phyloP scores from a whole-genome alignment of 2,888 invertebrate genomes.

The Nomada fabriciana region DNA sequence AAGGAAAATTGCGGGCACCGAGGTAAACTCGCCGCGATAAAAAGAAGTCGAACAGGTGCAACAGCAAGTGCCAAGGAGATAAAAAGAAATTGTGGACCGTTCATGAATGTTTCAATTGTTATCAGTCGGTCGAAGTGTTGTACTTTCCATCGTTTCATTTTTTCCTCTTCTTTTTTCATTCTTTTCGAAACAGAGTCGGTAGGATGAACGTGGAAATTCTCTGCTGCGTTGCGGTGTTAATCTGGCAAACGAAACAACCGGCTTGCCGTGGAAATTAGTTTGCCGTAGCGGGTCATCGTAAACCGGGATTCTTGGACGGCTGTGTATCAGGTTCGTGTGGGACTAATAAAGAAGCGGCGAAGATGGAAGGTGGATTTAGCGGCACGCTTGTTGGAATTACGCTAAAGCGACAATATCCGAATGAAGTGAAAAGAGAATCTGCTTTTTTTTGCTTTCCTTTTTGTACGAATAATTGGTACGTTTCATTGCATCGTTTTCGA shows the following conservation, averaged over 20 bases:
- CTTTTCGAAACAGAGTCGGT: neutral
- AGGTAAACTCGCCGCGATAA: constrained; percentile 18
- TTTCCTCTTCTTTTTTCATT: neutral
- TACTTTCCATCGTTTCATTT: neutral
- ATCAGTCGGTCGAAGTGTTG: neutral
- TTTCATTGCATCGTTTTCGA: no score
- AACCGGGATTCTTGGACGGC: constrained; percentile 10
- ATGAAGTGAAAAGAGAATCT: neutral
- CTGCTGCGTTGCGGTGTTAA: constrained; percentile 12
- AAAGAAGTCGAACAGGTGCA: constrained; percentile 19
- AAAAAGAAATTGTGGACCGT: neutral
- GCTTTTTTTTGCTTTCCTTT: neutral
- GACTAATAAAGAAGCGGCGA: constrained; percentile 6
- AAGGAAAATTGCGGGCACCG: constrained; percentile 40
- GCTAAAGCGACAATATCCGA: neutral
- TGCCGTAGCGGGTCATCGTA: constrained; percentile 5
- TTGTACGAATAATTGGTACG: no score
- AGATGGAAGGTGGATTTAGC: neutral
- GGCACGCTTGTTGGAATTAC: neutral
- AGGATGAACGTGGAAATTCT: neutral
- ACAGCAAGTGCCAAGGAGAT: neutral
- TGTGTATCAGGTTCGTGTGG: neutral
- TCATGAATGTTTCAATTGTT: constrained; percentile 42
- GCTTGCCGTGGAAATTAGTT: constrained; percentile 17
- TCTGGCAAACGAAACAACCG: constrained; percentile 12